Evolutionary conservation across 2,888 invertebrate species (phyloP).

Genomic region (Argynnis bischoffii): DNA sequence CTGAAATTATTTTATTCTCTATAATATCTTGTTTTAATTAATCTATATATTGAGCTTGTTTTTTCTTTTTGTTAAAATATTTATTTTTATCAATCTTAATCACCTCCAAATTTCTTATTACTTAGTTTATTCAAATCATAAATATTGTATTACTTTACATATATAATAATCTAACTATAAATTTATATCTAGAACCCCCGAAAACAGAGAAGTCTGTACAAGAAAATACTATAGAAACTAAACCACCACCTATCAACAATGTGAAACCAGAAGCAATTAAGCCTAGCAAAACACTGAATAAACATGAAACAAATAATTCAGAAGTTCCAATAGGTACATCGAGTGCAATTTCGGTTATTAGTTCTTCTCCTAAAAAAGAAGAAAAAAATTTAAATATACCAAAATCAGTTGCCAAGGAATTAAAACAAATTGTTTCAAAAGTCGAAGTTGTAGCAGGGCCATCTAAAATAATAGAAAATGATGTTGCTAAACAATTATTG

Average conservation of each 20-base stretch:
- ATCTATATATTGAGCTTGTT: not conserved
- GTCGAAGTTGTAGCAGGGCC: slow-evolving; percentile 82
- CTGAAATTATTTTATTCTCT: no score
- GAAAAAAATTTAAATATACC: slow-evolving; percentile 65
- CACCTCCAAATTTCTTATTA: not conserved
- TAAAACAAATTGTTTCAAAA: slow-evolving; percentile 75
- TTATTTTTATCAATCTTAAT: not conserved
- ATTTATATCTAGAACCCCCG: slow-evolving; percentile 66
- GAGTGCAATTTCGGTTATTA: slow-evolving; percentile 68
- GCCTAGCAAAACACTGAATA: slow-evolving; percentile 71
- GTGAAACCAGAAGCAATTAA: slow-evolving; percentile 73
- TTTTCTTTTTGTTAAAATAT: not conserved
- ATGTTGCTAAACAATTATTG: slow-evolving; percentile 55
- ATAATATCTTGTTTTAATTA: not conserved
- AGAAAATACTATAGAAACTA: slow-evolving; percentile 77
- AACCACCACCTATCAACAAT: slow-evolving; percentile 65
- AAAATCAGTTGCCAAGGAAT: slow-evolving; percentile 74
- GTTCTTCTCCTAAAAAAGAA: slow-evolving; percentile 73
- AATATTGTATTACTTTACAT: slow-evolving; percentile 37
- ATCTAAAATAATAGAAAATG: slow-evolving; percentile 72
- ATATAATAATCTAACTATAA: slow-evolving; percentile 39
- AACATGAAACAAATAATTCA: slow-evolving; percentile 67
- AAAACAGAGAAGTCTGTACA: slow-evolving; percentile 70
- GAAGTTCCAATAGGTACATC: slow-evolving; percentile 62
- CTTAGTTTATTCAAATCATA: slow-evolving; percentile 17